A percentile compares a stretch with the other conserved stretches of the same genome.
Evolutionary conservation across 1,140 invertebrate species (phyloP).

Genomic region (Bombus fervidus): DNA sequence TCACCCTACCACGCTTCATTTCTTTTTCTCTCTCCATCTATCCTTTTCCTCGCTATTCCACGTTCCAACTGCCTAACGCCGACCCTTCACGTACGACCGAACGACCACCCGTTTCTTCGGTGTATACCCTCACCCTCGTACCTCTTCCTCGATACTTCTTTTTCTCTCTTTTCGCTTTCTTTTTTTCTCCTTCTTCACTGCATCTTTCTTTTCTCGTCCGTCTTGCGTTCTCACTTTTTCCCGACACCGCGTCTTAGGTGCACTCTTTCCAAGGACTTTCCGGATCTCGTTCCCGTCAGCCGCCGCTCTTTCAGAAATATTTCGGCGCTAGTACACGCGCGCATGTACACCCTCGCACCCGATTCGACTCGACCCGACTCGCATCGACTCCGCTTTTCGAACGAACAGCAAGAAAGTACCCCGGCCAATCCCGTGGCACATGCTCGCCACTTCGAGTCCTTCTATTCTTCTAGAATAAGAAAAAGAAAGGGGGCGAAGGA

Average conservation of each 20-base stretch:
- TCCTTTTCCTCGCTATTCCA: constrained; percentile 59
- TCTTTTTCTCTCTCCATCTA: constrained; percentile 40
- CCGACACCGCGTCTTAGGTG: constrained; percentile 10
- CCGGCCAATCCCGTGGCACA: constrained; percentile 61
- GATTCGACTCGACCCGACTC: constrained; percentile 53
- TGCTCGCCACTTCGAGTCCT: constrained; percentile 61
- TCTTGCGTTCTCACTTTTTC: constrained; percentile 48
- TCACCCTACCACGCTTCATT: constrained; percentile 30
- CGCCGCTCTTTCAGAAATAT: constrained; percentile 66
- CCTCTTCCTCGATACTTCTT: constrained; percentile 13
- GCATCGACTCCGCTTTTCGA: constrained; percentile 34
- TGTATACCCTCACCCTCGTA: constrained; percentile 49
- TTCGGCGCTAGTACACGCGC: constrained; percentile 53
- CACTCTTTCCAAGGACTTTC: constrained; percentile 57
- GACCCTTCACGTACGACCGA: constrained; percentile 67
- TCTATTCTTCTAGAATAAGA: constrained; percentile 53
- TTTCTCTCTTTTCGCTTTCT: not conserved
- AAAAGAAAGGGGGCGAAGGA: not conserved
- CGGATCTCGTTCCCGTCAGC: constrained; percentile 28
- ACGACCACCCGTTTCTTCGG: constrained; percentile 58
- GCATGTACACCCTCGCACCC: constrained; percentile 59
- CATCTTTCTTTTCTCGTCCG: not conserved
- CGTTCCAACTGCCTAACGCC: constrained; percentile 68
- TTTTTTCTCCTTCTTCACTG: not conserved
- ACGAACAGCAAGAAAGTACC: constrained; percentile 38